phyloP scores from a whole-genome alignment of 2,888 invertebrate genomes.

The Phortica okadai region DNA sequence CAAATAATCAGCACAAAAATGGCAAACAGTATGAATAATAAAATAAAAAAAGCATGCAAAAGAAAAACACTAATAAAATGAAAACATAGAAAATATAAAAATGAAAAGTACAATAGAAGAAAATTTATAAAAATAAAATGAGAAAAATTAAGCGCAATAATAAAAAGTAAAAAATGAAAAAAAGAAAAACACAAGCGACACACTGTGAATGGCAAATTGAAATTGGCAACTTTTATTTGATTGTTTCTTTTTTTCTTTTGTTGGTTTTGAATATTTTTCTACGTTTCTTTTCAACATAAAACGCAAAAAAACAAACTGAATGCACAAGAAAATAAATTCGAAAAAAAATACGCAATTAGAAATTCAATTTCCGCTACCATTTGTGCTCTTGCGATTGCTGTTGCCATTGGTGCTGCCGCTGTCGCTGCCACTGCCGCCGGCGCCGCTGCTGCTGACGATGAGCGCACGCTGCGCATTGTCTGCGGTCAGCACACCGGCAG shows the following conservation, averaged over 20 bases:
- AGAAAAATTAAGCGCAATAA: constrained; percentile 5
- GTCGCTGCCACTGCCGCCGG: constrained; percentile 31
- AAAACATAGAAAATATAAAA: constrained; percentile 1
- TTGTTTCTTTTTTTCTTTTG: neutral
- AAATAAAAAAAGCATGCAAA: constrained; percentile 24
- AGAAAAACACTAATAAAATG: neutral
- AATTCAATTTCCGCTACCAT: constrained; percentile 55
- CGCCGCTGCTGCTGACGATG: constrained; percentile 25
- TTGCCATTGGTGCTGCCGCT: constrained; percentile 17
- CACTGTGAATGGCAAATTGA: constrained; percentile 32
- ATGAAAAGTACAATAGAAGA: constrained; percentile 2
- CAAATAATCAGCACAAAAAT: neutral
- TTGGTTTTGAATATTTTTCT: neutral
- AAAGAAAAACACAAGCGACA: neutral
- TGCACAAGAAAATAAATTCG: constrained; percentile 8
- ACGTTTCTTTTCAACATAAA: neutral
- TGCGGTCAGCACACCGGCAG: constrained; percentile 57
- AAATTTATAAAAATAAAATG: neutral
- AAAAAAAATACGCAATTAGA: neutral
- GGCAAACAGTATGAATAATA: neutral
- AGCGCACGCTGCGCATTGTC: constrained; percentile 11
- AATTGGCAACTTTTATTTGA: neutral
- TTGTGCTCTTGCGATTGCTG: constrained; percentile 56
- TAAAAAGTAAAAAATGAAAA: neutral
- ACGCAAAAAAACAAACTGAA: neutral